Conservation (phyloP, 2,797 vertebrate species). For the Leucoraja ocellata region DNA sequence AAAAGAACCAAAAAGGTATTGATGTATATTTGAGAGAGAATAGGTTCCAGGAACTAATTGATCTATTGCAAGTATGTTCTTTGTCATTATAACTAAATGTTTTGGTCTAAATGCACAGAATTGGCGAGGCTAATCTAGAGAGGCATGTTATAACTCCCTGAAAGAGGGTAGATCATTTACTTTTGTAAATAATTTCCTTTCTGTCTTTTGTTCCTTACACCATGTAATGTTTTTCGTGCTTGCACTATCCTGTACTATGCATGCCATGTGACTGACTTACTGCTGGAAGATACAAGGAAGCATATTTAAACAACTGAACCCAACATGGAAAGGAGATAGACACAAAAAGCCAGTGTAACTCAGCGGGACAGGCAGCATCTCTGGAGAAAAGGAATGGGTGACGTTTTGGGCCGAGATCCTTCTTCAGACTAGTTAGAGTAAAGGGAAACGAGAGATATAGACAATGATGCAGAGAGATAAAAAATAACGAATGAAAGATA, state of each 20-base stretch:
- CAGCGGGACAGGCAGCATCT: no score
- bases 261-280: not conserved
- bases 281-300: not conserved
- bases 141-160: not conserved
- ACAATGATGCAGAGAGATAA: no score
- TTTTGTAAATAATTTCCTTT: conserved; percentile 13
- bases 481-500: no score
- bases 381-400: no score
- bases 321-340: not conserved
- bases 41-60: no score
- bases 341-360: no score
- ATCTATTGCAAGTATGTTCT: not conserved
- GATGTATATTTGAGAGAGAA: no score
- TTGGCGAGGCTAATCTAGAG: not conserved
- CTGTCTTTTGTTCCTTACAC: not conserved
- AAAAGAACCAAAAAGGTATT: no score
- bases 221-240: not conserved
- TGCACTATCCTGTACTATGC: not conserved
- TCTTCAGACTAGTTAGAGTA: no score
- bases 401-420: no score
- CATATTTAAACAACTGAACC: not conserved
- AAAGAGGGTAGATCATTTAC: not conserved
- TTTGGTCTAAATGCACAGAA: not conserved
- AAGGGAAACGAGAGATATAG: no score
- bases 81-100: not conserved